Conservation (phyloP, 2,888 invertebrate species). For the Luffia ferchaultella region DNA sequence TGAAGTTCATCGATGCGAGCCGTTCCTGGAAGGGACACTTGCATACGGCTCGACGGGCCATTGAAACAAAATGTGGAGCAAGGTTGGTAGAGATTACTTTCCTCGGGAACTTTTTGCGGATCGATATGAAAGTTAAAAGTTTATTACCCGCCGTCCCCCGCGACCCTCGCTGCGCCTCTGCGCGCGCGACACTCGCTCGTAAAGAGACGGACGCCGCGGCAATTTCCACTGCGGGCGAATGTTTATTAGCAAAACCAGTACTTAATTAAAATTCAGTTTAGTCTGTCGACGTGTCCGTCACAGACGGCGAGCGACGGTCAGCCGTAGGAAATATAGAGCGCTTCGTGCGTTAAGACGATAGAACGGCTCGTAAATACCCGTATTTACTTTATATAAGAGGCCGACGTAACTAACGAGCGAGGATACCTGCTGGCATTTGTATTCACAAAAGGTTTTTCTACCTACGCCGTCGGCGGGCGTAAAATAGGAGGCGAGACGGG, state of each 20-base stretch:
- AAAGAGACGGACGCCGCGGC: constrained; percentile 3
- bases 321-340: too few relatives aligned
- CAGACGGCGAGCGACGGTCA: neutral
- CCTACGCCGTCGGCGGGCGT: constrained; percentile 56
- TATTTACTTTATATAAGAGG: constrained; percentile 62
- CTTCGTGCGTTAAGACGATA: neutral
- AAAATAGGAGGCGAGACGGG: constrained; percentile 58
- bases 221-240: neutral
- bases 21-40: constrained; percentile 58
- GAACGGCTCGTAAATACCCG: neutral
- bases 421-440: constrained; percentile 61
- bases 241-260: neutral
- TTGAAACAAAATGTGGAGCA: constrained; percentile 62
- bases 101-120: constrained; percentile 54
- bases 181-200: neutral
- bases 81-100: constrained; percentile 62
- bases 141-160: constrained; percentile 32
- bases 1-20: constrained; percentile 62
- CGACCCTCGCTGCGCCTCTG: neutral
- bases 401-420: constrained; percentile 56
- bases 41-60: constrained; percentile 33
- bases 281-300: neutral
- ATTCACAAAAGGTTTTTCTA: constrained; percentile 64
- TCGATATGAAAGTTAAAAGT: constrained; percentile 59
- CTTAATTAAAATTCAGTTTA: neutral